phyloP scores from a whole-genome alignment of 2,888 invertebrate genomes.

The Chymomyza procnemis region DNA sequence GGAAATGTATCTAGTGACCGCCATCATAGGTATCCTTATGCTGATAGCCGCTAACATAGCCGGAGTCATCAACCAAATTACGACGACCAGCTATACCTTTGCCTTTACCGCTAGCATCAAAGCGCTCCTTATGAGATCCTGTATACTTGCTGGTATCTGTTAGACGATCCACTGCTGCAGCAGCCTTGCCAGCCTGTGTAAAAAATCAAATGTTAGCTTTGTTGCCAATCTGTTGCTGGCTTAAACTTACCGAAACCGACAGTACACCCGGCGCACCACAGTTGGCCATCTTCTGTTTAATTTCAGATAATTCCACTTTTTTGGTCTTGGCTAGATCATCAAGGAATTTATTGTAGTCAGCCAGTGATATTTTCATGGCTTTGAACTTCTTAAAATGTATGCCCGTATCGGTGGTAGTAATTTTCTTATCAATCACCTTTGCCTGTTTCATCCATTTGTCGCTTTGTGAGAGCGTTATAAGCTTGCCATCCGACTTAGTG shows the following conservation, averaged over 20 bases:
- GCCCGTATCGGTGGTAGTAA: slow-evolving; percentile 93
- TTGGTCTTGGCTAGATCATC: slow-evolving; percentile 91
- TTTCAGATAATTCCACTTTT: slow-evolving; percentile 87
- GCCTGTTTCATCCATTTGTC: slow-evolving; percentile 98
- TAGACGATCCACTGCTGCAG: slow-evolving; percentile 82
- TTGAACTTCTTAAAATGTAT: slow-evolving; percentile 94
- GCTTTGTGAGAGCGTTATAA: slow-evolving; percentile 91
- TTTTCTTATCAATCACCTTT: slow-evolving; percentile 89
- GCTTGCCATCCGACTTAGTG: slow-evolving; percentile 89
- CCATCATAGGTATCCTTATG: slow-evolving; percentile 88
- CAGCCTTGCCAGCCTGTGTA: slow-evolving; percentile 77
- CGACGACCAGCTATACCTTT: slow-evolving; percentile 91
- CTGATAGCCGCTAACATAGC: slow-evolving; percentile 91
- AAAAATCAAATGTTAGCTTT: neutral
- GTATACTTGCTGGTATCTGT: slow-evolving; percentile 94
- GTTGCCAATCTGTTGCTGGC: neutral
- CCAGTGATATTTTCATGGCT: slow-evolving; percentile 86
- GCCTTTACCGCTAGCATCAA: slow-evolving; percentile 90
- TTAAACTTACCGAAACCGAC: slow-evolving; percentile 66
- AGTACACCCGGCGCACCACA: slow-evolving; percentile 88
- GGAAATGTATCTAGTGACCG: slow-evolving; percentile 78
- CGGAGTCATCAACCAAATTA: slow-evolving; percentile 85
- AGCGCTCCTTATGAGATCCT: slow-evolving; percentile 91
- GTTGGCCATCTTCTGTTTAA: slow-evolving; percentile 87
- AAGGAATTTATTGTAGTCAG: slow-evolving; percentile 90